Base-by-base conservation (phyloP, 1,140 invertebrate species). In the Calephelis virginiensis region DNA sequence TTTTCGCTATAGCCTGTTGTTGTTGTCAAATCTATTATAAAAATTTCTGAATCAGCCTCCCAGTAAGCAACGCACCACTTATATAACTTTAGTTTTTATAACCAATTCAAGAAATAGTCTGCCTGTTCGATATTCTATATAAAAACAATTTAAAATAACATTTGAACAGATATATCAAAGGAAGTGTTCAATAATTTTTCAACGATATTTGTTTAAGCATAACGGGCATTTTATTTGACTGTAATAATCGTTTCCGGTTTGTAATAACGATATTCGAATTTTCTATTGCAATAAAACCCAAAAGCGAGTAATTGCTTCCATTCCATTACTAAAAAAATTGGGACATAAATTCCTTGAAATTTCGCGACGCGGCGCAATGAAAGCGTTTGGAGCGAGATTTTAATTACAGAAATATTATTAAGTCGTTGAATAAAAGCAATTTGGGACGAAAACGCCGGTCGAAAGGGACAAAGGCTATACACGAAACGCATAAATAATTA, bases 401-500 rank as follows among this genome's bases (percentile, higher is more conserved):
- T 83, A 86, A 86, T 86, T 86, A 85, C 81, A 81, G 76, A 83
- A 82, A 82, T 84, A 84, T 81, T 83, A 84, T 86, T 83, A 83
- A 85, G 78, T 81, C 71, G 75, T 72, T 79, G 72, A 78, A 83
- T 82, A 80, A 82, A 83, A 79, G 75, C 82, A 76, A 82, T 86
- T 85, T 78, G 68, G 79, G 76, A 66, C 65, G 71, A 80, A 81
- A 72, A 76, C 72, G 74, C 68, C 67, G 67, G 53, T 59, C 53
- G 53, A 59, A 73, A 68, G 70, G 76, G 67, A 81, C 78, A 83
- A 82, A 81, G 75, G 74, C 69, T 49, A 78, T 77, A 74, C 69
- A 74, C 76, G 77, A 78, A 80, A 82, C 73, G 75, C 76, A 83
- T 82, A 82, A 86, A 85, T 85, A 83, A 86, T 85, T 82, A 84